These are phyloP conservation scores for Holocentrus rufus DNA, from an alignment of 2,797 vertebrate genomes.

Conservation along the genomic window DNA sequence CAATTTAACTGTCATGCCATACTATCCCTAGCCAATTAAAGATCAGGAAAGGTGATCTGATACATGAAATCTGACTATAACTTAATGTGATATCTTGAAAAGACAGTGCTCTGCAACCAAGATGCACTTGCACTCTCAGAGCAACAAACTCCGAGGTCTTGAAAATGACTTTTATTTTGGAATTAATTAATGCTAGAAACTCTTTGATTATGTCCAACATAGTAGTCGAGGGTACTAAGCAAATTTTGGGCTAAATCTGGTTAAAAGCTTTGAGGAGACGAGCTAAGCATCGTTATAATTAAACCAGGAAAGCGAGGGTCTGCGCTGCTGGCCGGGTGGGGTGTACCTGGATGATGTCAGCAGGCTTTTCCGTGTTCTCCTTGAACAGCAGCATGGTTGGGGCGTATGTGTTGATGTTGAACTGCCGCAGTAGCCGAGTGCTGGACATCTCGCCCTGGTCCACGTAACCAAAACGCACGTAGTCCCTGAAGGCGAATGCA, in stretches of 20 bases:
- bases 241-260: too few species aligned
- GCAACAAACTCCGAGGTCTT: too few species aligned
- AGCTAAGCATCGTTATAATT: neutral
- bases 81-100: too few species aligned
- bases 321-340: neutral
- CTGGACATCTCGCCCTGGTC: conserved; percentile 82
- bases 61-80: too few species aligned
- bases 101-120: too few species aligned
- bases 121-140: too few species aligned
- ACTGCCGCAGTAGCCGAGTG: conserved; percentile 83
- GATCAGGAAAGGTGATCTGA: neutral
- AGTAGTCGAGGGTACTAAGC: too few species aligned
- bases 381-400: conserved; percentile 95
- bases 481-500: conserved; percentile 90
- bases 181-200: too few species aligned
- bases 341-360: conserved; percentile 90
- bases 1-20: neutral
- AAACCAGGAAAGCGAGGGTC: neutral
- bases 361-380: conserved; percentile 86
- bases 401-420: conserved; percentile 88
- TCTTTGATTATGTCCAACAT: too few species aligned
- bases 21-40: neutral
- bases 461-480: conserved; percentile 92
- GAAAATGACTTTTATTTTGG: too few species aligned
- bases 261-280: too few species aligned